phyloP scores from a whole-genome alignment of 2,113 vertebrate genomes.

The Trogon surrucura region DNA sequence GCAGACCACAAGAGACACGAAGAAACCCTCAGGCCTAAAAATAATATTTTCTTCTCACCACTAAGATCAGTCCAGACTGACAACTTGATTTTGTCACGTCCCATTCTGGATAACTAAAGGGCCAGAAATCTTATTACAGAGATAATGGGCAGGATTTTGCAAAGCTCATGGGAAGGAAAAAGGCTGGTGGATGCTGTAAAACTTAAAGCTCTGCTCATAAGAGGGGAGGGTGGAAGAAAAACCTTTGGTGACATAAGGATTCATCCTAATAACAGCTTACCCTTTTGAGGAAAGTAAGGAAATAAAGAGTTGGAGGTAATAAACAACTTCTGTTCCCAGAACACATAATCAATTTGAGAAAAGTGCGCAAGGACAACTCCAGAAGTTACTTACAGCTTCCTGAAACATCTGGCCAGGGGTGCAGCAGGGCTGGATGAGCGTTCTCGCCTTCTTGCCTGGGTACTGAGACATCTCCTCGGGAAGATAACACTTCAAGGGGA shows the following conservation, averaged over 20 bases:
- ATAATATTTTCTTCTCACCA: neutral
- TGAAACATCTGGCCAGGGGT: neutral
- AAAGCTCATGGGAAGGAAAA: neutral
- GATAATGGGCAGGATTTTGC: neutral
- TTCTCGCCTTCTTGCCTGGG: neutral
- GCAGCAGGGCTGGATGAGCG: neutral
- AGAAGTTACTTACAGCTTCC: neutral
- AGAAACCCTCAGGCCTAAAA: neutral
- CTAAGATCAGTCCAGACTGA: neutral
- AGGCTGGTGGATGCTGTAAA: neutral
- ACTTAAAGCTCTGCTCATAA: neutral
- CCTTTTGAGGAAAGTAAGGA: neutral
- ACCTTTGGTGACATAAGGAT: neutral
- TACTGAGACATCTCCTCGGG: neutral
- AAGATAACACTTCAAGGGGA: accelerated
- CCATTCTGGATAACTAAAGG: neutral
- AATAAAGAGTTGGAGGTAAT: neutral
- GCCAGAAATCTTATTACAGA: neutral
- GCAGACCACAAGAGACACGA: neutral
- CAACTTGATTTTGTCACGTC: neutral
- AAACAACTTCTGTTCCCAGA: neutral
- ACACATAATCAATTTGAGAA: accelerated
- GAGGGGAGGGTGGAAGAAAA: accelerated
- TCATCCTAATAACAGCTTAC: neutral
- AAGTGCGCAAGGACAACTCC: accelerated